Conservation (phyloP, 2,888 invertebrate genomes). For the Glomeris marginata region DNA sequence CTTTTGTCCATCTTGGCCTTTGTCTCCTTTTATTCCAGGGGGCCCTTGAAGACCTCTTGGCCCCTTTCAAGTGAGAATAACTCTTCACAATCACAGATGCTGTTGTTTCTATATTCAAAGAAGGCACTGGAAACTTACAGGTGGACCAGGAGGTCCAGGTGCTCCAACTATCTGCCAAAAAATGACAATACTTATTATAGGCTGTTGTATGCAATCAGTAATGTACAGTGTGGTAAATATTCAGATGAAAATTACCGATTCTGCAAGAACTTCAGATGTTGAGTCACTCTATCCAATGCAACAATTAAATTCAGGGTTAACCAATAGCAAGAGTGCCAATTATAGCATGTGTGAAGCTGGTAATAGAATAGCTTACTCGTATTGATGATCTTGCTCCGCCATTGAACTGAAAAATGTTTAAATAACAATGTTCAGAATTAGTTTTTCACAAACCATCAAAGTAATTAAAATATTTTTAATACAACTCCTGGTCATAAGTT, state of each 20-base stretch:
- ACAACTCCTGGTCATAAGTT: background rate
- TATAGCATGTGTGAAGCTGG: background rate
- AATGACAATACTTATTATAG: background rate
- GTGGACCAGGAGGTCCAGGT: constrained; percentile 48
- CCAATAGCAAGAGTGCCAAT: no score
- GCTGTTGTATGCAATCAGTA: background rate
- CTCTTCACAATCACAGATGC: background rate
- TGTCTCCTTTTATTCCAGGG: constrained; percentile 70
- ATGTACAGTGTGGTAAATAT: background rate
- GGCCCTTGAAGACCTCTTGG: constrained; percentile 55
- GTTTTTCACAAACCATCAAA: no score
- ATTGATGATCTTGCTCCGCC: constrained; percentile 23
- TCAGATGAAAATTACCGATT: no score
- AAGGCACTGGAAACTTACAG: constrained; percentile 41
- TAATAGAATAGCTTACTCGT: constrained; percentile 6
- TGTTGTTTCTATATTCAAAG: background rate
- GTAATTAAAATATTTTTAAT: background rate
- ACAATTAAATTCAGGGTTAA: no score
- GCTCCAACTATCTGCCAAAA: constrained; percentile 38
- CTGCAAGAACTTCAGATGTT: background rate
- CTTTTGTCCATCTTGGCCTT: constrained; percentile 64
- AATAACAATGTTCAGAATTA: background rate
- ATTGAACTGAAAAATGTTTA: constrained; percentile 10
- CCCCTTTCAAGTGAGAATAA: constrained; percentile 16
- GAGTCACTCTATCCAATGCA: background rate